Conservation (phyloP, 2,888 invertebrate genomes). For the Torymus texanus region DNA sequence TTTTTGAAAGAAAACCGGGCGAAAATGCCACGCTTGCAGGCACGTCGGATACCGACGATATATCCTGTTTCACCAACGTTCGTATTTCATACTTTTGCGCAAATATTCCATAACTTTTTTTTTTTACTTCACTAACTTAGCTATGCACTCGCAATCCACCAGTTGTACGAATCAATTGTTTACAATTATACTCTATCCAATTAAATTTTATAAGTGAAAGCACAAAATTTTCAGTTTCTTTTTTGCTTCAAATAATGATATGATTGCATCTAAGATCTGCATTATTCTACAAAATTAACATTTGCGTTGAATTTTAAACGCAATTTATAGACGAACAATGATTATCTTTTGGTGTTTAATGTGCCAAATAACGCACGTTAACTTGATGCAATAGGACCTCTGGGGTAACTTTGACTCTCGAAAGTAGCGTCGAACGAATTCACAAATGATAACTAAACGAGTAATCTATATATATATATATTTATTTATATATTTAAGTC, state of each 20-base stretch:
- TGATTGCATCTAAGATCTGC: too few relatives aligned
- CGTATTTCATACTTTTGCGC: conserved; percentile 39
- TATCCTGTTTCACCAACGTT: conserved; percentile 33
- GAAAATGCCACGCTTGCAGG: conserved; percentile 29
- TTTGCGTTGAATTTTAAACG: too few relatives aligned
- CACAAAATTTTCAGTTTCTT: too few relatives aligned
- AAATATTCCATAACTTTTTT: conserved; percentile 17
- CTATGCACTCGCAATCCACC: conserved; percentile 22
- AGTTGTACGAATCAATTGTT: conserved; percentile 2
- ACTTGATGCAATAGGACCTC: conserved; percentile 1
- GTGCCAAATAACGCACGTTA: conserved; percentile 33
- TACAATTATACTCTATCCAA: conserved; percentile 25
- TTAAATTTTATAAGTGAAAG: conserved; percentile 33
- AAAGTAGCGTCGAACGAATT: too few relatives aligned
- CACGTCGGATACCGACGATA: conserved; percentile 55
- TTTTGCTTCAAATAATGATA: too few relatives aligned
- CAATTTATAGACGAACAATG: not conserved
- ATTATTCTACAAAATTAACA: too few relatives aligned
- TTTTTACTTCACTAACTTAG: conserved; percentile 20
- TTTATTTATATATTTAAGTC: too few relatives aligned
- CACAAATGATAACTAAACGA: too few relatives aligned
- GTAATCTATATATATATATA: too few relatives aligned
- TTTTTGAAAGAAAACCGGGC: conserved; percentile 27
- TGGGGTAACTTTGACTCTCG: too few relatives aligned
- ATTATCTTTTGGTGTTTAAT: conserved; percentile 28